Conservation (phyloP, 53 echinoderm and acorn worm genomes). For the Henricia sp. region DNA sequence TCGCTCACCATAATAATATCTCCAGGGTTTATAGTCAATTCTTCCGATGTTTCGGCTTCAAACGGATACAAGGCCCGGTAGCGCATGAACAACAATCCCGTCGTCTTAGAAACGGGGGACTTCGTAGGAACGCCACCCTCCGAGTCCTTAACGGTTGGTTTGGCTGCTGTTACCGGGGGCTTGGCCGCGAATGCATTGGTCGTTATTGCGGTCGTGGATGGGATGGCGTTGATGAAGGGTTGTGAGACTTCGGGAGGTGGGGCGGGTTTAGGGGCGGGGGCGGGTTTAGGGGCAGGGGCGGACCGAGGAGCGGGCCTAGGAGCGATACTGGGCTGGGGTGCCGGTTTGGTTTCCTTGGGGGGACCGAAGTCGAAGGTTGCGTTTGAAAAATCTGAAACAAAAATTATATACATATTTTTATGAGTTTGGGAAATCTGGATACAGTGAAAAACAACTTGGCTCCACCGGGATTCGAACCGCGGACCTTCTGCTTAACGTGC, state of each 20-base stretch:
- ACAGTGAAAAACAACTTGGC: no score
- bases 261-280: neutral
- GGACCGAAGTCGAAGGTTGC: constrained; percentile 69
- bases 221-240: neutral
- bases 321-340: constrained; percentile 43
- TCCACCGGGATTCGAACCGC: no score
- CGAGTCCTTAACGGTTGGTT: constrained; percentile 48
- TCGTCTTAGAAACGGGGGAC: constrained; percentile 4
- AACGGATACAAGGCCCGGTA: constrained; percentile 86
- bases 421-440: no score
- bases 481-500: no score
- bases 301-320: constrained; percentile 36
- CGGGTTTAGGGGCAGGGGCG: constrained; percentile 21
- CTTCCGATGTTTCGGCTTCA: constrained; percentile 81
- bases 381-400: constrained; percentile 66
- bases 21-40: constrained; percentile 88
- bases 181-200: constrained; percentile 17
- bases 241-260: constrained; percentile 18
- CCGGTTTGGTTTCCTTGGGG: constrained; percentile 21
- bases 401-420: neutral
- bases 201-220: constrained; percentile 10
- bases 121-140: constrained; percentile 28
- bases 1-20: constrained; percentile 90
- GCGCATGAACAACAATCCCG: constrained; percentile 59
- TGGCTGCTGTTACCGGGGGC: constrained; percentile 43